phyloP scores from a whole-genome alignment of 2,888 invertebrate genomes.

The Deilephila elpenor region DNA sequence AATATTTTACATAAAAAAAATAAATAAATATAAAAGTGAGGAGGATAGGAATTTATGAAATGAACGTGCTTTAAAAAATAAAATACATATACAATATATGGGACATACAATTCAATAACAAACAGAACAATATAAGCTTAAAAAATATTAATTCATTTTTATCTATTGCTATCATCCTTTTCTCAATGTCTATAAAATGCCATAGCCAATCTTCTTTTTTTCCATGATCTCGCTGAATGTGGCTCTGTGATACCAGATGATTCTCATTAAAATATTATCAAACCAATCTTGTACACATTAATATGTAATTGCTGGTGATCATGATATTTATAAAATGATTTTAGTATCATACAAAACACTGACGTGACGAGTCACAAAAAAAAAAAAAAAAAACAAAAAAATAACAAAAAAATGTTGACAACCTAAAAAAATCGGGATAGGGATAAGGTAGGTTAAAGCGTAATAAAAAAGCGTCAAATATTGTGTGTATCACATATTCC shows the following conservation, averaged over 20 bases:
- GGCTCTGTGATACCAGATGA: slow-evolving; percentile 3
- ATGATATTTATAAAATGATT: slow-evolving; percentile 15
- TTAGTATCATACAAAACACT: slow-evolving; percentile 13
- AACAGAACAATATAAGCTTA: too few relatives aligned
- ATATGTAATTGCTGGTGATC: background rate
- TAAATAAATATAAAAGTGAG: background rate
- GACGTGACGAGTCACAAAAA: background rate
- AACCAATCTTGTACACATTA: background rate
- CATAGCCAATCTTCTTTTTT: background rate
- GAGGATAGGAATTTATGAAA: background rate
- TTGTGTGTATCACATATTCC: slow-evolving; percentile 43
- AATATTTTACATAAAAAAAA: background rate
- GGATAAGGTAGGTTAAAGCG: slow-evolving; percentile 48
- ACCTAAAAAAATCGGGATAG: slow-evolving; percentile 34
- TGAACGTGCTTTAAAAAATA: background rate
- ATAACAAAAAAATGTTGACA: slow-evolving; percentile 30
- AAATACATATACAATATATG: background rate
- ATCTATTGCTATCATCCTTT: background rate
- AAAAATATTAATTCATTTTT: too few relatives aligned
- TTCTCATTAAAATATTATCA: background rate
- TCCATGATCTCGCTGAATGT: too few relatives aligned
- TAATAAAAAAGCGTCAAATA: slow-evolving; percentile 49
- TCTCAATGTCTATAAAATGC: background rate
- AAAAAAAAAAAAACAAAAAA: background rate
- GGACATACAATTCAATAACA: background rate